These are phyloP conservation scores for Illadopsis cleaveri DNA, from an alignment of 2,113 vertebrate species.

Conservation along the genomic window DNA sequence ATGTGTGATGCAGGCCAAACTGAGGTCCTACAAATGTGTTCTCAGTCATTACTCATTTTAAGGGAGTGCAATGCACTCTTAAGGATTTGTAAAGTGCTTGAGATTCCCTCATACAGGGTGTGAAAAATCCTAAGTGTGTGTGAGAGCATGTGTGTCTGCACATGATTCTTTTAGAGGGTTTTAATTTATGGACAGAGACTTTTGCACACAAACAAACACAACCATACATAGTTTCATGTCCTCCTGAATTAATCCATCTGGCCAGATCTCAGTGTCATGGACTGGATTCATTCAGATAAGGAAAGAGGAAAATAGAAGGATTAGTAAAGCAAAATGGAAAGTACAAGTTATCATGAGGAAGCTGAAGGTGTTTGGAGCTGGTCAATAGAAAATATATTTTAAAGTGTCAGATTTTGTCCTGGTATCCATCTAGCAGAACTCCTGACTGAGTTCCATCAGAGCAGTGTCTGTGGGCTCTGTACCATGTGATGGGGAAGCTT, in stretches of 20 bases:
- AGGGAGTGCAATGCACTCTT: not conserved
- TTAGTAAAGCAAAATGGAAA: not conserved
- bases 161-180: not conserved
- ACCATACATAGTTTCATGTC: not conserved
- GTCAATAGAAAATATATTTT: not conserved
- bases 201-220: not conserved
- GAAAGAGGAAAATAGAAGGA: not conserved
- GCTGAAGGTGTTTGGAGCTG: not conserved
- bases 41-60: conserved; percentile 25
- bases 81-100: conserved; percentile 51
- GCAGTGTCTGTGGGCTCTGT: not conserved
- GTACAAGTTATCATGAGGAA: not conserved
- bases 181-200: conserved; percentile 13
- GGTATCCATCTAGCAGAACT: not conserved
- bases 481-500: not conserved
- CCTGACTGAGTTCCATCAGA: not conserved
- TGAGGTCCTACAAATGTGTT: conserved; percentile 10
- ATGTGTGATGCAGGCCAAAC: conserved; percentile 9
- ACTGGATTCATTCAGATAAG: not conserved
- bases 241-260: not conserved
- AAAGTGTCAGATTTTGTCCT: not conserved
- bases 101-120: conserved; percentile 14
- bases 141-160: not conserved
- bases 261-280: not conserved
- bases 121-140: not conserved